Base-by-base conservation (phyloP, 1,140 invertebrate genomes). In the Calephelis virginiensis region DNA sequence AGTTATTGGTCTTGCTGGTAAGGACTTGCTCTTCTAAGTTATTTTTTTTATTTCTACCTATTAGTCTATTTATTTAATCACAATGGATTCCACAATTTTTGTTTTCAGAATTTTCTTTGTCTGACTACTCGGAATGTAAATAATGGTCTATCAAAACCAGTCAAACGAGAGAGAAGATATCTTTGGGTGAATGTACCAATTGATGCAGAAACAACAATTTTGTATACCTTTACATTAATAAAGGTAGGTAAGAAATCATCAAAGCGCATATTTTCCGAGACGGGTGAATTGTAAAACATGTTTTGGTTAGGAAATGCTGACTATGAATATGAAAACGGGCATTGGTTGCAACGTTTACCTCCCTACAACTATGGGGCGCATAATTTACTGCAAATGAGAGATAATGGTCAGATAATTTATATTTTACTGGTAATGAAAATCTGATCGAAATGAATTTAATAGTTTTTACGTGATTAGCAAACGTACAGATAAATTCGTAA, bases 261-360 rank as follows among this genome's bases (percentile, higher is more conserved):
- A 62, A 53, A 61, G 63, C 61, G 71, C 60, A 75, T 72, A 70
- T 70, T 74, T 71, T 72, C 71, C 74, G 70, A 61, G 66, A 68
- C 65, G 65, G 69, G 64, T 68, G 73, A 74, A 77, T 72, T 73
- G 71, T 72, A 67, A 72, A 73, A 70, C 68, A 71, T 66, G 75
- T 74, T 75, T 70, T 63, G 76, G 71, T 72, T 75, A 68, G 67
- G 73, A 69, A 71, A 68, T 63, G 69, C 61, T 17, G 62, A 45
- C 67, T 72, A 74, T 77, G 78, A 80, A 80, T 80, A 78, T 78
- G 74, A 80, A 78, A 74, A 64, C 59, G 63, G 65, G 67, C 69
- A 68, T 68, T 59, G 61, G 66, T 17, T 64, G 37, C 63, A 73
- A 63, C 67, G 71, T 65, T 76, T 78, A 68, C 67, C 67, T 70